phyloP scores from a whole-genome alignment of 2,888 invertebrate genomes.

The Julus scanicus region DNA sequence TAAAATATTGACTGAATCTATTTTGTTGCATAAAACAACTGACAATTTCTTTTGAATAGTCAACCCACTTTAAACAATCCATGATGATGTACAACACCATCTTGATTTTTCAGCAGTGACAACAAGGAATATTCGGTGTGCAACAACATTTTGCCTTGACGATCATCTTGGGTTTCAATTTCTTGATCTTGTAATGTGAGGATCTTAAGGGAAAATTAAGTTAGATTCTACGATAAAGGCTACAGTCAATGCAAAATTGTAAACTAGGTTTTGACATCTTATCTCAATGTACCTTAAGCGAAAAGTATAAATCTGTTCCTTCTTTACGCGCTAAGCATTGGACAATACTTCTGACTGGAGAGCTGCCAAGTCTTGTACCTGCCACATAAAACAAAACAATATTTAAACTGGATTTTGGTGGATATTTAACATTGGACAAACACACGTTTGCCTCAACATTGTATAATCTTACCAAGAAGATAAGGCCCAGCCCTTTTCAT shows the following conservation, averaged over 20 bases:
- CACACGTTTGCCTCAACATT: constrained; percentile 23
- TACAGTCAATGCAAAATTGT: not conserved
- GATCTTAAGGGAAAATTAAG: constrained; percentile 57
- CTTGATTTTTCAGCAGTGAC: constrained; percentile 75
- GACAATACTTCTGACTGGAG: constrained; percentile 80
- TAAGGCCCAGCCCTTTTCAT: constrained; percentile 74
- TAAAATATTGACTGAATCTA: not conserved
- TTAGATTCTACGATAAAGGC: not conserved
- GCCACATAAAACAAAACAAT: constrained; percentile 36
- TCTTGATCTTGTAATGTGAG: constrained; percentile 67
- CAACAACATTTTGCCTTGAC: constrained; percentile 80
- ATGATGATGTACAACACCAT: constrained; percentile 81
- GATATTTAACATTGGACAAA: constrained; percentile 26
- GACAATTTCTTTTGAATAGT: constrained; percentile 14
- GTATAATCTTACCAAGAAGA: constrained; percentile 67
- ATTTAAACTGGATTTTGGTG: not conserved
- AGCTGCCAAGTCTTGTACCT: constrained; percentile 77
- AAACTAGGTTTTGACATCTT: not conserved
- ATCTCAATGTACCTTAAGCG: constrained; percentile 71
- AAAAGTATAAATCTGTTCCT: constrained; percentile 76
- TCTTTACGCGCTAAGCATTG: constrained; percentile 79
- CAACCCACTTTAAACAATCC: constrained; percentile 77
- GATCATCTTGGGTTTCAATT: constrained; percentile 77
- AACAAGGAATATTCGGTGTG: constrained; percentile 81
- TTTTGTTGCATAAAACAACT: not conserved